These are phyloP conservation scores for Salvator merianae DNA, from an alignment of 2,113 vertebrate genomes.

Conservation along the genomic window DNA sequence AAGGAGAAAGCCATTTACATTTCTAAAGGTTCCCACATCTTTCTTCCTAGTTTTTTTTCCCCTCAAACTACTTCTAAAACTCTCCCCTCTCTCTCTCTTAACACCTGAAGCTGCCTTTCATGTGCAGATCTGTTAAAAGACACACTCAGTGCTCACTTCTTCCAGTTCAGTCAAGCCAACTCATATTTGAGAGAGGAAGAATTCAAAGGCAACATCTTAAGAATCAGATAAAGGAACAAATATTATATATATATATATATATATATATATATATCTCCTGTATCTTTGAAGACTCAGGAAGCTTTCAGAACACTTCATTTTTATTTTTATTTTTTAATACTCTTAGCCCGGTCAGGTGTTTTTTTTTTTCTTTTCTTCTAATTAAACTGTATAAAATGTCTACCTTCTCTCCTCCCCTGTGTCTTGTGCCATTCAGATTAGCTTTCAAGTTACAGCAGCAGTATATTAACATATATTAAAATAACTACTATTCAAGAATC, in stretches of 20 bases:
- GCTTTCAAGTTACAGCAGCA: background rate
- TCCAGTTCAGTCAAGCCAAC: constrained; percentile 28
- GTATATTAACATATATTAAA: too few relatives aligned
- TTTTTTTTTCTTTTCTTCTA: background rate
- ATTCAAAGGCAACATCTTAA: constrained; percentile 44
- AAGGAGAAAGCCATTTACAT: constrained; percentile 33
- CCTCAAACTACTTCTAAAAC: constrained; percentile 9
- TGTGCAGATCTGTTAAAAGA: constrained; percentile 35
- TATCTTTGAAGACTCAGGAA: constrained; percentile 28
- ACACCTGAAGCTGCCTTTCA: constrained; percentile 39
- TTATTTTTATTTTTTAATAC: background rate
- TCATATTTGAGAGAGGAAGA: constrained; percentile 20
- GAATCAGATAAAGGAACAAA: constrained; percentile 19
- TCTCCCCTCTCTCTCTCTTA: constrained; percentile 2
- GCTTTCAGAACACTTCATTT: constrained; percentile 9
- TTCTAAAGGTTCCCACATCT: constrained; percentile 27
- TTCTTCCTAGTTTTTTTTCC: constrained; percentile 22
- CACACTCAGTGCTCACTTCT: background rate
- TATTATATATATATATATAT: constrained; percentile 7
- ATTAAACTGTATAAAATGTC: background rate
- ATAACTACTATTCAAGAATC: too few relatives aligned
- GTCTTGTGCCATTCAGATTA: background rate
- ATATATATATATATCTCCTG: background rate
- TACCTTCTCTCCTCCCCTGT: background rate
- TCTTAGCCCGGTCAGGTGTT: constrained; percentile 10